Evolutionary conservation across 92 coral and sea anemone genomes (phyloP), one percentile per base, ranked within the genome.

Genomic region (Epizoanthus illoricatus): DNA sequence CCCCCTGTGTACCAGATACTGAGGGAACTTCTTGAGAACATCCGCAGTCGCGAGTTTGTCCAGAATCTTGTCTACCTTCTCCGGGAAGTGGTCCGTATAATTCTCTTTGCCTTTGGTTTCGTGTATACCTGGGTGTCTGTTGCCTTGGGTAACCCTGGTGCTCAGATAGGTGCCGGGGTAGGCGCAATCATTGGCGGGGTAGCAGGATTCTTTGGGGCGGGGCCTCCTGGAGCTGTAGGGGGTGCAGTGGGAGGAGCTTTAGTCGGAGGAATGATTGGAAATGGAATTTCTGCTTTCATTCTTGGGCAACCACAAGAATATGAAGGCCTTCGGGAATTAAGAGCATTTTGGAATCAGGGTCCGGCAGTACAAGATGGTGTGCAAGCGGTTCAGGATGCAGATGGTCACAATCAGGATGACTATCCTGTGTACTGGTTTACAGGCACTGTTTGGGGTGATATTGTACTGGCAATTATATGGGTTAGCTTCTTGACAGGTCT

Each of bases 81-180:
- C 19, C 74, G 87, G 40, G 81, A 73, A 43, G 87, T 90, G 24
- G 80, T 90, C 5, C 89, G 84, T 72, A 60, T 47, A 19, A 90
- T 92, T 36, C 92, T 92, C 42, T 90, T 88, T n/a, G 76, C 90
- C 52, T 92, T 92, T 86, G 97, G 97, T 8, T 89, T 92, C 11
- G 58, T 92, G 47, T 92, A 92, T 88, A 71, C 85, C 19, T 92
- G 97, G 97, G 86, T 90, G 33, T 74, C 86, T 33, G 80, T 90
- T 2, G 84, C 92, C 36, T 68, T 88, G 13, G 42, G 79, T 71
- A n/a, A n/a, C n/a, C 94, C 97, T 6, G 94, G 92, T 6, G 90
- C 89, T 28, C 57, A 47, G 76, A 72, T 72, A 18, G 76, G 76
- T 45, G 40, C 76, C 21, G 62, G 76, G 36, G 12, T 72, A 18